These are phyloP conservation scores for Chloroceryle inda DNA, from an alignment of 2,797 vertebrate species.

Conservation along the genomic window DNA sequence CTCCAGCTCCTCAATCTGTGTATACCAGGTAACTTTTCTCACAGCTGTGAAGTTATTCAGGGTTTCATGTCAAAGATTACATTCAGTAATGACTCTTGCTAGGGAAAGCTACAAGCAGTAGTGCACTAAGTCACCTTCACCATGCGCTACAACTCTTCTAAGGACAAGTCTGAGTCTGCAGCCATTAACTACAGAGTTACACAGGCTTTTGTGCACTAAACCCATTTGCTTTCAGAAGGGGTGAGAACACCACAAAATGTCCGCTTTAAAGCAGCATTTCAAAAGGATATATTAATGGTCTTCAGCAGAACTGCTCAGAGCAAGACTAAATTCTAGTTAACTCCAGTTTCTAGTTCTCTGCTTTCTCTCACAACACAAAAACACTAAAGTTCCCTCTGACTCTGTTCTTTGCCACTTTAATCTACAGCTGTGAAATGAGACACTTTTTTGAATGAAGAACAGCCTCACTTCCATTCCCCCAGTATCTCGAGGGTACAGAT, in stretches of 20 bases:
- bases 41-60: background rate
- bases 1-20: background rate
- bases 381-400: background rate
- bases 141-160: background rate
- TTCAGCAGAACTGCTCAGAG: background rate
- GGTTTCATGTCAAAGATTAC: background rate
- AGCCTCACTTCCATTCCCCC: background rate
- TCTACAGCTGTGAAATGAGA: background rate
- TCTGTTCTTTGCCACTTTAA: background rate
- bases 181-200: background rate
- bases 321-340: background rate
- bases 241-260: background rate
- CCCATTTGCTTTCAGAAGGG: background rate
- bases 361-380: background rate
- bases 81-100: background rate
- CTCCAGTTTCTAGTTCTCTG: background rate
- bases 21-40: background rate
- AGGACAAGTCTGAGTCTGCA: background rate
- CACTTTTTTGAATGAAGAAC: background rate
- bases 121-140: background rate
- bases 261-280: background rate
- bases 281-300: background rate
- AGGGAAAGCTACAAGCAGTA: background rate
- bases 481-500: background rate
- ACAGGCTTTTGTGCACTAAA: background rate